Evolutionary conservation across 1,140 invertebrate species (phyloP), one percentile per base, ranked within the genome.

Genomic region (Neodiprion lecontei): DNA sequence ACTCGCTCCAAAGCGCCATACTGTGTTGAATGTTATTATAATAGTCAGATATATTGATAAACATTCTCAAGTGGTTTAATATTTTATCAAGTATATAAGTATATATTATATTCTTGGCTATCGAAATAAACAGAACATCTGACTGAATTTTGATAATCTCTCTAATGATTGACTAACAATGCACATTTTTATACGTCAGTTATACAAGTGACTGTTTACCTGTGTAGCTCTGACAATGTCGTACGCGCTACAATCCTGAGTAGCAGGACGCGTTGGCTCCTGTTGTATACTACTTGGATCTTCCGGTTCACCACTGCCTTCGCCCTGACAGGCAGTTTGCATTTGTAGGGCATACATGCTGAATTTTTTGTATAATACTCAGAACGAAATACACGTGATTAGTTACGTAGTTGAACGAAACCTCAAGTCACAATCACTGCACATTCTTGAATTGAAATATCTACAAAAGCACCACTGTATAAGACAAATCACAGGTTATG

Each of bases 221-320:
- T 96, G 96, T 28, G 97, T 98, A 5, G 97, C 97, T 90, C 96
- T 96, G 28, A 99, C 94, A 79, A 98, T 98, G 84, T 98, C 97
- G 88, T 96, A 97, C 72, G 93, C 92, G 81, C 93, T 95, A 81
- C 93, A 95, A 82, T 96, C 95, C 72, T 93, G 92, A 11, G 80
- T 77, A 9, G 86, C 75, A 48, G 86, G 77, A 71, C 84, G 83
- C 23, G 81, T 75, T 48, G 87, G 81, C 77, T 90, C 88, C 69
- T 88, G 87, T 72, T 86, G 87, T 75, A 83, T 86, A 47, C 81
- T 82, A 77, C 74, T 84, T 9, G 79, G 68, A 65, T 85, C 85
- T 70, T 86, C 84, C 8, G 82, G 83, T 53, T 88, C 85, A 17
- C 82, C 85, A 9, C 78, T 83, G 67, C 83, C 82, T 72, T 88